A percentile compares a stretch with the other conserved stretches of the same genome.
Conservation (phyloP, 2,113 vertebrate genomes). For the Pangasianodon gigas region DNA sequence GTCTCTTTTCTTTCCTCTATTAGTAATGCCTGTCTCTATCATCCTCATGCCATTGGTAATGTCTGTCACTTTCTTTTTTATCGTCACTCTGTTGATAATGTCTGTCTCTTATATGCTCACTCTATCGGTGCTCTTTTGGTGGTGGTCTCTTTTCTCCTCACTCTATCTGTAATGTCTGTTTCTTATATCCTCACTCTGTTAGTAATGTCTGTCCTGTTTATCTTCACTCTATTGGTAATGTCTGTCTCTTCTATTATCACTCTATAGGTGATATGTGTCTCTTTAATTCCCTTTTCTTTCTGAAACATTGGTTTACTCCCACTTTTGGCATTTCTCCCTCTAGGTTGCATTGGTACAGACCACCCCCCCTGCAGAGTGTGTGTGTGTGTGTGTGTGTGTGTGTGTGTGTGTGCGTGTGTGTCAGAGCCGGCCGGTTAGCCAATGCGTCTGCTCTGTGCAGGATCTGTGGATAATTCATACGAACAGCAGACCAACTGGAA, state of each 20-base stretch:
- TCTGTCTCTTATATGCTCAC: background rate
- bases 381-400: slow-evolving; percentile 64
- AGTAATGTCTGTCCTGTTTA: slow-evolving; percentile 2
- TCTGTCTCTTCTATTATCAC: background rate
- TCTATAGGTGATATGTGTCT: background rate
- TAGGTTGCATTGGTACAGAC: slow-evolving; percentile 13
- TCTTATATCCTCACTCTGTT: slow-evolving; percentile 40
- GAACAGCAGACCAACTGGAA: slow-evolving; percentile 77
- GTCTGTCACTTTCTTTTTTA: background rate
- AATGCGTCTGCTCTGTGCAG: slow-evolving; percentile 68
- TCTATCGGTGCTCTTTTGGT: slow-evolving; percentile 21
- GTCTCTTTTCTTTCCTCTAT: slow-evolving; percentile 33
- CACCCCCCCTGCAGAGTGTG: slow-evolving; percentile 59
- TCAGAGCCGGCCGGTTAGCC: slow-evolving; percentile 69
- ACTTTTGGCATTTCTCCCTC: slow-evolving; percentile 31
- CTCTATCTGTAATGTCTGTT: slow-evolving; percentile 13
- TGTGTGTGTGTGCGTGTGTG: slow-evolving; percentile 60
- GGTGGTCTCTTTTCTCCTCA: background rate
- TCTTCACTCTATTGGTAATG: background rate
- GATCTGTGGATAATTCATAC: slow-evolving; percentile 76
- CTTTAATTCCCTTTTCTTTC: slow-evolving; percentile 49
- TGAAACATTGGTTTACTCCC: slow-evolving; percentile 64
- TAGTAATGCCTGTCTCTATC: background rate
- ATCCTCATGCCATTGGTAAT: no score
- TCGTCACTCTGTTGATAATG: slow-evolving; percentile 39